Conservation (phyloP, 2,888 invertebrate species). For the Celastrina argiolus region DNA sequence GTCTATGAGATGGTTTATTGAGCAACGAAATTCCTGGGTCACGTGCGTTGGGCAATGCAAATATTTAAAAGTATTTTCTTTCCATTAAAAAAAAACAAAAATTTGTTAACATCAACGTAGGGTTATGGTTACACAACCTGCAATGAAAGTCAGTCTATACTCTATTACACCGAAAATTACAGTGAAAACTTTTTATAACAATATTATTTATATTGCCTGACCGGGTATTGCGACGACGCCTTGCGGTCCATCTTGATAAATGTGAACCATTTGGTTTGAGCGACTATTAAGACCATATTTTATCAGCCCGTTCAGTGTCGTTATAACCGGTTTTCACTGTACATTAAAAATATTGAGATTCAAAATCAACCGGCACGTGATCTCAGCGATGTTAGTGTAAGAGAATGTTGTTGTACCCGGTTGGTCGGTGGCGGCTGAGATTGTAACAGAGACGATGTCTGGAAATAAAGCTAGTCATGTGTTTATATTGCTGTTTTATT, state of each 20-base stretch:
- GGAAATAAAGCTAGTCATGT: conserved; percentile 76
- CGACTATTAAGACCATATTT: too few species aligned
- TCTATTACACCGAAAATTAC: too few species aligned
- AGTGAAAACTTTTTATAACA: too few species aligned
- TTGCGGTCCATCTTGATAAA: too few species aligned
- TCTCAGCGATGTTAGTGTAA: conserved; percentile 41
- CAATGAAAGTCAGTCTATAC: background rate
- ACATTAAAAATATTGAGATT: too few species aligned
- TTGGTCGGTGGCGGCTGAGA: conserved; percentile 20
- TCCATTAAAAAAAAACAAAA: background rate
- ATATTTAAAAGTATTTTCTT: background rate
- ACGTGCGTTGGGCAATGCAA: conserved; percentile 39
- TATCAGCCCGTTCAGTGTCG: too few species aligned
- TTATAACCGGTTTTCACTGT: too few species aligned
- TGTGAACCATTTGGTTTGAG: too few species aligned
- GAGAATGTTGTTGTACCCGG: conserved; percentile 48
- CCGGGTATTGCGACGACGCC: too few species aligned
- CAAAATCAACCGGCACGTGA: conserved; percentile 38
- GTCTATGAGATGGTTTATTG: conserved; percentile 53
- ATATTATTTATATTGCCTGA: too few species aligned
- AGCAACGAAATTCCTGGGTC: conserved; percentile 55
- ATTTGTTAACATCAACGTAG: background rate
- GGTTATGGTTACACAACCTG: background rate
- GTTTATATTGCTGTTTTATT: conserved; percentile 58
- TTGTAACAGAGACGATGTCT: conserved; percentile 41